These are phyloP conservation scores for Acrocyrtus sp. DNA, from an alignment of 2,888 invertebrate genomes.

Conservation along the genomic window DNA sequence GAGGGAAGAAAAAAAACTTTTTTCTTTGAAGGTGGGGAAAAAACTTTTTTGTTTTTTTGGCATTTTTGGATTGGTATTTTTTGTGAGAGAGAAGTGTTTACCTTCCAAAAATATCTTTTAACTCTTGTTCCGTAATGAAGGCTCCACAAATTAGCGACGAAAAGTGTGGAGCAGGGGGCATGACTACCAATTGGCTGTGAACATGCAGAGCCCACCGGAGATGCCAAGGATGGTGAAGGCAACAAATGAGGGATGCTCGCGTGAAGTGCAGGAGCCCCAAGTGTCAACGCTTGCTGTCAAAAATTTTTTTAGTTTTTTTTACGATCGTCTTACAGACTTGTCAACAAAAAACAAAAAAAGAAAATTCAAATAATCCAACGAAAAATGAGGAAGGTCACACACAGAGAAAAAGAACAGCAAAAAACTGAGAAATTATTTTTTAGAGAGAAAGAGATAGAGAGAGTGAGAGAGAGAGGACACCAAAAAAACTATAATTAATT, in stretches of 20 bases:
- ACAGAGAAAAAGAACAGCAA: too few relatives aligned
- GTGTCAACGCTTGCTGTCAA: constrained; percentile 70
- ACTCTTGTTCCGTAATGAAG: constrained; percentile 97
- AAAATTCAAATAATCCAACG: too few relatives aligned
- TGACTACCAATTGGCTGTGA: constrained; percentile 73
- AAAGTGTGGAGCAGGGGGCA: constrained; percentile 96
- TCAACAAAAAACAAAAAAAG: too few relatives aligned
- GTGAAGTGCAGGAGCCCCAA: constrained; percentile 66
- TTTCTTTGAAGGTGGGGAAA: too few relatives aligned
- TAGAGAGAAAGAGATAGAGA: constrained; percentile 28
- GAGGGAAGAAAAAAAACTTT: too few relatives aligned
- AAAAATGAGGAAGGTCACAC: too few relatives aligned
- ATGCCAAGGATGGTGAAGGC: constrained; percentile 92
- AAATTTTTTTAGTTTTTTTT: constrained; percentile 57
- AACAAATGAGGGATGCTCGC: constrained; percentile 85
- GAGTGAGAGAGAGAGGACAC: constrained; percentile 30
- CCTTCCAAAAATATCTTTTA: constrained; percentile 98
- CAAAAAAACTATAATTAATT: too few relatives aligned
- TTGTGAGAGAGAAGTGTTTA: too few relatives aligned
- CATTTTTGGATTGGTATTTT: constrained; percentile 30
- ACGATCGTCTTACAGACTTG: constrained; percentile 16
- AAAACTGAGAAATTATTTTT: too few relatives aligned
- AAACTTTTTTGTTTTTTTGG: constrained; percentile 2
- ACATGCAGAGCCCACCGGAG: constrained; percentile 82
- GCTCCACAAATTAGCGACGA: constrained; percentile 98